Base-by-base conservation (phyloP, 37 sponge, comb jelly and placozoan species). In the Spongilla lacustris region DNA sequence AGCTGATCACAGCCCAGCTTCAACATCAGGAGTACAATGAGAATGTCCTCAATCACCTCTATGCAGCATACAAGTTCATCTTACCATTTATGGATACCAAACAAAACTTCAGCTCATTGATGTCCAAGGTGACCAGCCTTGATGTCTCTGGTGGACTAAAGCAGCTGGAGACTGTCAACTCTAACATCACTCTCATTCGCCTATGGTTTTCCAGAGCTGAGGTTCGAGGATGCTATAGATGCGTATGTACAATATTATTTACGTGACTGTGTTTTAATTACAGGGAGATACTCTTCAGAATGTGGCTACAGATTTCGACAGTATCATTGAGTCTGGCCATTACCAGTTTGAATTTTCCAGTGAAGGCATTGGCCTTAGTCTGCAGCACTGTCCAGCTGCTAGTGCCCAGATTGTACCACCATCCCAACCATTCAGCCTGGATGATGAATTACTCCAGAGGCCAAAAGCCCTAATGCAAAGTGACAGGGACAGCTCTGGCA, bases 151-250 rank as follows among this genome's bases (percentile, higher is more conserved):
- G 76, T 74, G 89, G 81, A 0, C 71, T 67, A 0, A 69, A 91
- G 35, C 88, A 87, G 41, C 84, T 96, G 67, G 86, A 88, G 67
- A 92, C 93, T n/a, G 92, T 96, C 68, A 95, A 95, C 79, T 84
- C 77, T 34, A 95, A 95, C 74, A 90, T 95, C 74, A 84, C 85
- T 29, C 88, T 92, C 66, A 89, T 95, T 32, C 90, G 86, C 27
- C 89, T 95, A 58, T 95, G 96, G 96, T 95, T 95, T 83, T 89
- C 91, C 23, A 89, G 91, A 71, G 85, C 94, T 37, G 94, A 94
- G 85, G 94, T 92, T 70, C 12, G 85, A 12, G n/a, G 78, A 22
- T 11, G 1, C 23, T 48, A 22, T 26, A 29, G 28, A 26, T n/a
- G n/a, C n/a, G n/a, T n/a, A n/a, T n/a, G n/a, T n/a, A 71, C 19